A percentile compares a stretch with the other conserved stretches of the same genome.
These are phyloP conservation scores for Blennius ocellaris DNA, from an alignment of 2,113 vertebrate species.

Conservation along the genomic window DNA sequence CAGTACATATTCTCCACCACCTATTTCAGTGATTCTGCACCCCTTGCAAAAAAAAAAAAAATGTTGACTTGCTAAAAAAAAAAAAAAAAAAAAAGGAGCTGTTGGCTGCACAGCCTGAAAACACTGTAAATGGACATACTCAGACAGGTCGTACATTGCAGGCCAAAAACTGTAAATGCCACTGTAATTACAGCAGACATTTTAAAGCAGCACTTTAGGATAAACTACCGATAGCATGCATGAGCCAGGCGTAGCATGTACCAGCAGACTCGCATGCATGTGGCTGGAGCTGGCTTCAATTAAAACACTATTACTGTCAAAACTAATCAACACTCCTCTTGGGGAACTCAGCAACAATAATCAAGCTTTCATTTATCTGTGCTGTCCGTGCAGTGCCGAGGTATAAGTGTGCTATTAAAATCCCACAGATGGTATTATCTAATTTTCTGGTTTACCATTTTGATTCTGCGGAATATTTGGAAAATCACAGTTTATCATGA, in stretches of 20 bases:
- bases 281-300: constrained; percentile 75
- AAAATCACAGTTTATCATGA: constrained; percentile 77
- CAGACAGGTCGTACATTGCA: constrained; percentile 34
- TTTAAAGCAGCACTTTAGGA: constrained; percentile 68
- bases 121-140: constrained; percentile 36
- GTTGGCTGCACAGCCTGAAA: constrained; percentile 34
- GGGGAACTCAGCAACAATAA: constrained; percentile 68
- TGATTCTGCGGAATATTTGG: constrained; percentile 76
- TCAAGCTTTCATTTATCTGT: constrained; percentile 72
- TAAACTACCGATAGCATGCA: constrained; percentile 61
- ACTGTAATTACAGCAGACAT: constrained; percentile 65
- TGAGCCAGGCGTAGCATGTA: constrained; percentile 66
- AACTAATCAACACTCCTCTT: constrained; percentile 73
- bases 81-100: constrained; percentile 9
- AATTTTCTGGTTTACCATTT: constrained; percentile 77
- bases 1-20: constrained; percentile 12
- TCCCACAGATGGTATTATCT: constrained; percentile 77
- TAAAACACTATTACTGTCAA: constrained; percentile 81
- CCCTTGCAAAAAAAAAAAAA: constrained; percentile 19
- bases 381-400: constrained; percentile 53
- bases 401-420: constrained; percentile 73
- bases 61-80: constrained; percentile 26
- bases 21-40: background rate
- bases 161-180: constrained; percentile 44
- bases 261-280: constrained; percentile 63